Evolutionary conservation across 2,888 invertebrate species (phyloP).

Genomic region (Idaea aversata): DNA sequence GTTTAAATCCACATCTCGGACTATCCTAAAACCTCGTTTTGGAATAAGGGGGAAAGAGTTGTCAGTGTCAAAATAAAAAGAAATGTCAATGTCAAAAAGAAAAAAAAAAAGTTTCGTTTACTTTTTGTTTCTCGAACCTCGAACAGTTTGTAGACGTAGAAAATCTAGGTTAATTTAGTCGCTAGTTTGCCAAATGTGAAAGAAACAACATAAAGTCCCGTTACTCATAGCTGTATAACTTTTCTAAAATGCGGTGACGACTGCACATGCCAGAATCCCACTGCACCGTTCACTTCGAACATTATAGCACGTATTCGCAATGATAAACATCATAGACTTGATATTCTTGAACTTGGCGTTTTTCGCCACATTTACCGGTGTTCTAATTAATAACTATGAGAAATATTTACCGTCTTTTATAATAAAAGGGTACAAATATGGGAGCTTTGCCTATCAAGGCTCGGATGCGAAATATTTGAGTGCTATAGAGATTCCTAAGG

Average conservation of each 20-base stretch:
- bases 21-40: too few species aligned
- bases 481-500: constrained; percentile 86
- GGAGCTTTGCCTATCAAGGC: constrained; percentile 84
- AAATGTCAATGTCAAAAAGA: background rate
- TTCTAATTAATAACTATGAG: constrained; percentile 83
- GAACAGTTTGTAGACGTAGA: constrained; percentile 11
- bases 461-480: constrained; percentile 65
- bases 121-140: background rate
- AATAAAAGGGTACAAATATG: constrained; percentile 85
- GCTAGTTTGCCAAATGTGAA: constrained; percentile 8
- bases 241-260: constrained; percentile 13
- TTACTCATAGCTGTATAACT: constrained; percentile 32
- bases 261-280: constrained; percentile 10
- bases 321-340: constrained; percentile 67
- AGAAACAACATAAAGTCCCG: constrained; percentile 26
- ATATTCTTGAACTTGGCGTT: constrained; percentile 67
- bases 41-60: background rate
- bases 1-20: too few species aligned
- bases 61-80: background rate
- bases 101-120: background rate
- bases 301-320: constrained; percentile 10
- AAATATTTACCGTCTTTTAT: constrained; percentile 83
- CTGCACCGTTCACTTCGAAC: constrained; percentile 6
- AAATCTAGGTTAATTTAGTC: constrained; percentile 16
- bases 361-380: constrained; percentile 76